Percentiles rank a stretch among this genome's conserved stretches.
phyloP scores from a whole-genome alignment of 2,797 vertebrate genomes.

The Aselliscus stoliczkanus region DNA sequence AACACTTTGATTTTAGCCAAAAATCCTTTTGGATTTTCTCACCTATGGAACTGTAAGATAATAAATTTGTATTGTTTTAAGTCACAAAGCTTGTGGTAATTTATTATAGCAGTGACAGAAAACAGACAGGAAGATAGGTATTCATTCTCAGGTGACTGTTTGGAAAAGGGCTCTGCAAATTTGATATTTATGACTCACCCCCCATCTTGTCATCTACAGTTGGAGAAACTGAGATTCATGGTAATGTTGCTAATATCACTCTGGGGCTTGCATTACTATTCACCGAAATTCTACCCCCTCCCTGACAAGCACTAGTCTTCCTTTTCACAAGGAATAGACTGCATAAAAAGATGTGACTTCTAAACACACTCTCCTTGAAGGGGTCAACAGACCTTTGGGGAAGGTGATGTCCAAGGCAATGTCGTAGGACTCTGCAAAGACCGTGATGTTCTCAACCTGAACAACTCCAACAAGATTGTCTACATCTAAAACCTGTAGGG shows the following conservation, averaged over 20 bases:
- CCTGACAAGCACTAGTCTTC: background rate
- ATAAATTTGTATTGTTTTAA: background rate
- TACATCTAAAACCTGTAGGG: constrained; percentile 88
- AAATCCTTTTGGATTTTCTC: background rate
- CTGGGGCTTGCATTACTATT: background rate
- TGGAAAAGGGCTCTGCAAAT: background rate
- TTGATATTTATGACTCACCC: background rate
- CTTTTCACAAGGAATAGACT: background rate
- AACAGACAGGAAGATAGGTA: background rate
- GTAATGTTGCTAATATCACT: background rate
- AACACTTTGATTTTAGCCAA: background rate
- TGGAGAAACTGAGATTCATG: background rate
- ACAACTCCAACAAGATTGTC: constrained; percentile 88
- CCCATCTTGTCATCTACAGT: background rate
- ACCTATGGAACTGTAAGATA: background rate
- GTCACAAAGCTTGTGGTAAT: background rate
- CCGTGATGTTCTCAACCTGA: constrained; percentile 86
- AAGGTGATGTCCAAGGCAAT: constrained; percentile 87
- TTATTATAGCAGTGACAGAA: background rate
- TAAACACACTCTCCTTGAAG: background rate
- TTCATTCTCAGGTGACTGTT: background rate
- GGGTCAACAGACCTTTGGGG: constrained; percentile 84
- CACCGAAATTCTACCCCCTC: background rate
- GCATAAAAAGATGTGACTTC: background rate
- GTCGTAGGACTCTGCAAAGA: constrained; percentile 91